These are phyloP conservation scores for Teinopalpus imperialis DNA, from an alignment of 2,888 invertebrate genomes.

Conservation along the genomic window DNA sequence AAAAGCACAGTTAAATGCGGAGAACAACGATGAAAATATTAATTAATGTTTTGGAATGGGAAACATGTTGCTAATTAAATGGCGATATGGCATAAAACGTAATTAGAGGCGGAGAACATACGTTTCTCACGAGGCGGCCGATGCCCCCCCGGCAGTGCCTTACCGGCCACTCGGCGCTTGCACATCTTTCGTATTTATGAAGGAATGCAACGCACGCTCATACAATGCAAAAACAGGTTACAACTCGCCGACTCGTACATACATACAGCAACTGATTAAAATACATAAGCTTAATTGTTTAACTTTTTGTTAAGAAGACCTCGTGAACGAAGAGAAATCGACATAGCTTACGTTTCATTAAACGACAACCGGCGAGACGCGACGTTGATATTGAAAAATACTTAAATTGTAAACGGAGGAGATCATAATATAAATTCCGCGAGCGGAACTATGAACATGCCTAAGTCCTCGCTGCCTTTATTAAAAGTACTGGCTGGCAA, in stretches of 20 bases:
- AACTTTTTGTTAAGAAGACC: slow-evolving; percentile 42
- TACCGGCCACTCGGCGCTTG: slow-evolving; percentile 33
- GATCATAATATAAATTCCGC: slow-evolving; percentile 70
- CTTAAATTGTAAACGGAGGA: slow-evolving; percentile 42
- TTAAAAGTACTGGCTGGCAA: slow-evolving; percentile 80
- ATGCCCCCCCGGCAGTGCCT: slow-evolving; percentile 43
- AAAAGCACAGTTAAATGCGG: slow-evolving; percentile 79
- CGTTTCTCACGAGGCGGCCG: slow-evolving; percentile 71
- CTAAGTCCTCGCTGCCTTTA: slow-evolving; percentile 53
- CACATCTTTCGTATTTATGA: slow-evolving; percentile 50
- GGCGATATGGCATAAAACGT: slow-evolving; percentile 80
- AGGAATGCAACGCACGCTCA: slow-evolving; percentile 61
- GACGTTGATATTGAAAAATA: slow-evolving; percentile 45
- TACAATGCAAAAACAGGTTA: slow-evolving; percentile 64
- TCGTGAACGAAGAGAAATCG: slow-evolving; percentile 27
- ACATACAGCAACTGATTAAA: slow-evolving; percentile 51
- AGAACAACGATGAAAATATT: slow-evolving; percentile 80
- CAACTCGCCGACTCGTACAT: slow-evolving; percentile 45
- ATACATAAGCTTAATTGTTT: slow-evolving; percentile 52
- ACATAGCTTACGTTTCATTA: slow-evolving; percentile 24
- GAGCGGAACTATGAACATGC: slow-evolving; percentile 61
- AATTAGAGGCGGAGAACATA: slow-evolving; percentile 77
- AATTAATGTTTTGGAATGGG: slow-evolving; percentile 80
- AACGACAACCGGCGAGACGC: slow-evolving; percentile 27
- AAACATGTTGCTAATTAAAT: slow-evolving; percentile 81